Percentiles rank a stretch among this genome's conserved stretches.
These are phyloP conservation scores for Caenorhabditis sp. DNA, from an alignment of 2,888 invertebrate species.

Conservation along the genomic window DNA sequence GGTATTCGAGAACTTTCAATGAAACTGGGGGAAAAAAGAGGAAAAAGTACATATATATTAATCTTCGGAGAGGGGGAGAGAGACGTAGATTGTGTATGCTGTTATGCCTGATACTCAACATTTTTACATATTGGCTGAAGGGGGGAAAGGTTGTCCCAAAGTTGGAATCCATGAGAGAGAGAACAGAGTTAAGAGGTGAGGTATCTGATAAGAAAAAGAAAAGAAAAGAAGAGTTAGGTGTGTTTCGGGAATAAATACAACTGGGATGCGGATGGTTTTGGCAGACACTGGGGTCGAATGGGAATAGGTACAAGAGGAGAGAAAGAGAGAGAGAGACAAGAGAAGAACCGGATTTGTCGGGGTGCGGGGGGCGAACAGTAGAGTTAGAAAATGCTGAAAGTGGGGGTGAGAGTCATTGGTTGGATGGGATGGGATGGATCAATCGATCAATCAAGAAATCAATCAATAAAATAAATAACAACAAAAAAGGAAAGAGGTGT, in stretches of 20 bases:
- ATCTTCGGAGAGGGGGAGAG: conserved; percentile 17
- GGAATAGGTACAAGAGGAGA: conserved; percentile 12
- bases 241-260: background rate
- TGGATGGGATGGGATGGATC: background rate
- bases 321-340: conserved; percentile 27
- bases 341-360: too few species aligned
- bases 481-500: conserved; percentile 1
- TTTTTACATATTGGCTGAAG: conserved; percentile 56
- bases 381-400: conserved; percentile 47
- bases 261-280: conserved; percentile 19
- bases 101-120: conserved; percentile 53
- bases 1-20: background rate
- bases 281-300: background rate
- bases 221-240: background rate
- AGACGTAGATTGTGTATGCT: conserved; percentile 34
- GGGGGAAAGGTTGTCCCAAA: background rate
- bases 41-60: conserved; percentile 45
- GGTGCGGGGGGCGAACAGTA: background rate
- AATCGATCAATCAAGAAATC: background rate
- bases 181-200: conserved; percentile 24
- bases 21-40: background rate
- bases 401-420: conserved; percentile 22
- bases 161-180: conserved; percentile 39
- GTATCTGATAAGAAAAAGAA: too few species aligned
- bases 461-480: conserved; percentile 27